Base-by-base conservation (phyloP, 37 sponge, comb jelly and placozoan species). In the Ephydatia muelleri region DNA sequence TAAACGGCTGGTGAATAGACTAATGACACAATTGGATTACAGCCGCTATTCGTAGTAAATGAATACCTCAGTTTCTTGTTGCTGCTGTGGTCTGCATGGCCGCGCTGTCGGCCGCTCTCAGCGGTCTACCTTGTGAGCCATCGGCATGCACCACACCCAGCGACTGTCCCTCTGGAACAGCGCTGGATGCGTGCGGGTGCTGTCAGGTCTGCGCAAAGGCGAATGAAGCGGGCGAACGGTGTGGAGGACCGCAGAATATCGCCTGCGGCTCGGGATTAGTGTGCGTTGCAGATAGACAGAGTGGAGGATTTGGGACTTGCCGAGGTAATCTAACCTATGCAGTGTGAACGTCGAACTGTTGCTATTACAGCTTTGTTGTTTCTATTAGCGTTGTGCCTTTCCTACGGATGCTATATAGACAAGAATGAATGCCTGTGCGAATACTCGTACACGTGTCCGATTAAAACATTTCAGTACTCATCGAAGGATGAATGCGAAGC, bases 161-260 rank as follows among this genome's bases (percentile, higher is more conserved):
- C 64, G 37, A 13, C 28, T 81, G 82, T 68, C 22, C 68, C 26
- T 69, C 32, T 28, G 70, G 68, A 22, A 68, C 73, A 29, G 37
- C 22, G 14, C n/a, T 35, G 0, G 68, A 81, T n/a, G 36, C 82
- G 11, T 83, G 83, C 34, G 72, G 72, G 6, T 73, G 83, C 75
- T 83, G 74, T 40, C 29, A 49, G 29, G 72, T 49, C 16, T 73
- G 75, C 28, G 34, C 40, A 9, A 83, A 32, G 26, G 30, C n/a
- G 5, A 32, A 40, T 0, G 75, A 65, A 25, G 83, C 12, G 16
- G 57, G 57, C 16, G 57, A 57, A 57, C 57, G 57, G 57, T 57
- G 57, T 11, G 57, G 57, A 8, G 47, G 47, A 4, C 47, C 47
- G 6, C 6, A 8, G 6, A 11, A 57, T 57, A 57, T 57, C 19